These are phyloP conservation scores for Otocyon megalotis DNA, from an alignment of 2,113 vertebrate genomes.

Conservation along the genomic window DNA sequence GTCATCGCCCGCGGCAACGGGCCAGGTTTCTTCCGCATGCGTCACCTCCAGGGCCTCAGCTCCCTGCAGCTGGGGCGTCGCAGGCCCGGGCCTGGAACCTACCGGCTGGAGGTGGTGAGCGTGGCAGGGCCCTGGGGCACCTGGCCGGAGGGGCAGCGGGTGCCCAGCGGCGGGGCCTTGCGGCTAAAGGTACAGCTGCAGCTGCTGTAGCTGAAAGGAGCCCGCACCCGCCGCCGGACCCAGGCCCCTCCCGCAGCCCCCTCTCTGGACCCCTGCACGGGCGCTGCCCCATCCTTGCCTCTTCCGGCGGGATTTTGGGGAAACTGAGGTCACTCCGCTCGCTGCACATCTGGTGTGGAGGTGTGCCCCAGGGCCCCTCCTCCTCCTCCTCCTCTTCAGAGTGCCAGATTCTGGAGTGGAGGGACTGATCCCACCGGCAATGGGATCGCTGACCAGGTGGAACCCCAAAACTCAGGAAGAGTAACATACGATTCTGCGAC, in stretches of 20 bases:
- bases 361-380: neutral
- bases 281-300: neutral
- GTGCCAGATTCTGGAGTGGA: neutral
- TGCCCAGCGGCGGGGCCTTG: constrained; percentile 91
- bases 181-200: constrained; percentile 94
- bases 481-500: neutral
- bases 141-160: constrained; percentile 89
- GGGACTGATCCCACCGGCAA: neutral
- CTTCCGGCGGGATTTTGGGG: neutral
- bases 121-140: constrained; percentile 89
- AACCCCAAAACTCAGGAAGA: constrained; percentile 52
- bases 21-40: constrained; percentile 91
- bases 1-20: constrained; percentile 91
- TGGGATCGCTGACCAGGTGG: neutral
- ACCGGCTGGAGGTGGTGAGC: constrained; percentile 93
- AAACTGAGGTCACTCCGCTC: neutral
- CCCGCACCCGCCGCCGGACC: constrained; percentile 43
- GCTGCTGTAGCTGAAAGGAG: constrained; percentile 89
- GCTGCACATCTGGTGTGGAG: too few species aligned
- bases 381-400: neutral
- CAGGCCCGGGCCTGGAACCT: constrained; percentile 88
- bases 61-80: constrained; percentile 90
- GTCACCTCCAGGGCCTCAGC: constrained; percentile 91
- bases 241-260: neutral
- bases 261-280: constrained; percentile 32